Conservation (phyloP, 2,888 invertebrate genomes). For the Drosophila vallismaia region DNA sequence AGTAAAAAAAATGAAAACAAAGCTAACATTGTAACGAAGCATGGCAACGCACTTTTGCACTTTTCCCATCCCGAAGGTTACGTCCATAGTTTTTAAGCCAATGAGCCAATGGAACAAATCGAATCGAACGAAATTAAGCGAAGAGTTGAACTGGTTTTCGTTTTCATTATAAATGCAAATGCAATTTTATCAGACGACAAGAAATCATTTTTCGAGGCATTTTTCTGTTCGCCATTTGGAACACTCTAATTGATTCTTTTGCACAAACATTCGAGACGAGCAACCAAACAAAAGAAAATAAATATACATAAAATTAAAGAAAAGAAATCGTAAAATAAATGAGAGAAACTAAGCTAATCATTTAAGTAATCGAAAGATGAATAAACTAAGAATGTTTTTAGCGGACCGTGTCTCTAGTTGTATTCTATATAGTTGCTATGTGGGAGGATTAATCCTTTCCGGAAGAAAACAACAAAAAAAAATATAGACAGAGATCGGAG, state of each 20-base stretch:
- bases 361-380: slow-evolving; percentile 52
- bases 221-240: slow-evolving; percentile 24
- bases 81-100: slow-evolving; percentile 84
- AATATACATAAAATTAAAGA: slow-evolving; percentile 41
- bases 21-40: slow-evolving; percentile 50
- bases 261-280: slow-evolving; percentile 51
- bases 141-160: slow-evolving; percentile 32
- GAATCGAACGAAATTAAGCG: slow-evolving; percentile 42
- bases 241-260: slow-evolving; percentile 29
- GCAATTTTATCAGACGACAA: slow-evolving; percentile 27
- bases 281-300: slow-evolving; percentile 14
- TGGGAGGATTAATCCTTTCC: slow-evolving; percentile 44
- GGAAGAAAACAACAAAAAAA: slow-evolving; percentile 10
- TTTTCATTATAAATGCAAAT: slow-evolving; percentile 19
- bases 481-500: slow-evolving; percentile 9
- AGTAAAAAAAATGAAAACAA: slow-evolving; percentile 28
- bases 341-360: slow-evolving; percentile 41
- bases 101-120: slow-evolving; percentile 64
- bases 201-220: slow-evolving; percentile 34
- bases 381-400: slow-evolving; percentile 72
- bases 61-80: slow-evolving; percentile 84
- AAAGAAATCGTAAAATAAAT: slow-evolving; percentile 37
- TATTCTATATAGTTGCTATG: slow-evolving; percentile 69
- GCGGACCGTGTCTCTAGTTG: slow-evolving; percentile 70
- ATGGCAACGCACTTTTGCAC: slow-evolving; percentile 83